A percentile compares a stretch with the other conserved stretches of the same genome.
phyloP scores from a whole-genome alignment of 2,113 vertebrate genomes.

The Sterrhoptilus dennistouni region DNA sequence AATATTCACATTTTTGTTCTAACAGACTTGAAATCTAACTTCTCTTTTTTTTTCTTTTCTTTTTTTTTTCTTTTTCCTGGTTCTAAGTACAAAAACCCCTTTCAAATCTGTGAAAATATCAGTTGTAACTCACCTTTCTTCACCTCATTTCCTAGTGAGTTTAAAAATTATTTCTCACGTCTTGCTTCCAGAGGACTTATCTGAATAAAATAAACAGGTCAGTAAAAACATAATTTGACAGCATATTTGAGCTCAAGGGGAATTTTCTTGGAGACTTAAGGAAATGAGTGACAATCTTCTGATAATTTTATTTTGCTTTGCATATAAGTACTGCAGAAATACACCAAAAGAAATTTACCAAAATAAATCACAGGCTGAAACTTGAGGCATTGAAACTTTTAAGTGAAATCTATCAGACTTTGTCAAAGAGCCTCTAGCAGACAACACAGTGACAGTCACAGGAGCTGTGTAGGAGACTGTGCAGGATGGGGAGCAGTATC shows the following conservation, averaged over 20 bases:
- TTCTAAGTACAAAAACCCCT: neutral
- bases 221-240: neutral
- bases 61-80: too few relatives aligned
- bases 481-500: neutral
- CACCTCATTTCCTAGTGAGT: neutral
- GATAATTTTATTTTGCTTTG: neutral
- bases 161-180: neutral
- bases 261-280: neutral
- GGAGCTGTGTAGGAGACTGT: neutral
- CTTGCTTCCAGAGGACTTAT: neutral
- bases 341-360: neutral
- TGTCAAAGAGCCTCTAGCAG: neutral
- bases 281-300: neutral
- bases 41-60: neutral
- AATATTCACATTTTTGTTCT: neutral
- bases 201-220: neutral
- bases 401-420: neutral
- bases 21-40: neutral
- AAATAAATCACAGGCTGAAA: neutral
- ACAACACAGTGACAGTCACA: rapidly evolving
- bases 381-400: neutral
- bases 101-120: neutral
- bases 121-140: neutral
- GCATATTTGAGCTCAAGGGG: neutral
- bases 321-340: neutral